Percentiles rank a stretch among this genome's conserved stretches.
Conservation (phyloP, 2,113 vertebrate genomes). For the Archilochus colubris region DNA sequence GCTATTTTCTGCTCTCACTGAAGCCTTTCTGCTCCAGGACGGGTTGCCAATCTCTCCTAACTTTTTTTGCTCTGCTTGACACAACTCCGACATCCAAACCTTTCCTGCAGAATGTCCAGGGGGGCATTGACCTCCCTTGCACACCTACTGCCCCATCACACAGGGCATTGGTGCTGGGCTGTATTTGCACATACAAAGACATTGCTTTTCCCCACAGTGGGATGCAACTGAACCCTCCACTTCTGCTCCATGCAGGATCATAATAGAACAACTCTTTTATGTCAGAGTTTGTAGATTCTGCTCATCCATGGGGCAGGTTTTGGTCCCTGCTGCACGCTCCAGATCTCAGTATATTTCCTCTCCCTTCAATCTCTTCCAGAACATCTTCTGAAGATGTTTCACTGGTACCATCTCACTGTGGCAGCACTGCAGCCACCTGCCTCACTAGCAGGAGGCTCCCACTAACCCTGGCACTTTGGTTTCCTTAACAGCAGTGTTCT, state of each 20-base stretch:
- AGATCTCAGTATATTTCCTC: rapidly evolving
- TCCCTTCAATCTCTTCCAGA: neutral
- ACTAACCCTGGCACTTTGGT: neutral
- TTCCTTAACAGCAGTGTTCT: neutral
- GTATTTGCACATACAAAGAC: rapidly evolving
- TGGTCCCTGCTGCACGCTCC: rapidly evolving
- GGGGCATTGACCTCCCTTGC: neutral
- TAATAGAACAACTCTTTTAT: neutral
- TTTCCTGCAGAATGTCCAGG: neutral
- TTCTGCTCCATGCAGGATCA: rapidly evolving
- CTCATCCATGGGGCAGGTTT: neutral
- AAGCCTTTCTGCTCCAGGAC: neutral
- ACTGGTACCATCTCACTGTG: rapidly evolving
- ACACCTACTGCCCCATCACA: neutral
- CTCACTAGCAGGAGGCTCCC: neutral
- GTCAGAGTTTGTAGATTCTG: rapidly evolving
- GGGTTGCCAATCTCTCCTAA: neutral
- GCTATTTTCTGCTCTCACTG: neutral
- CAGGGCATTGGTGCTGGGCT: rapidly evolving
- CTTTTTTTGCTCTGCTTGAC: neutral
- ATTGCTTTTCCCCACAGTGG: neutral
- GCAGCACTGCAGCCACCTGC: neutral
- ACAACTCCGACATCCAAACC: neutral
- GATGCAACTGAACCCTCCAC: neutral
- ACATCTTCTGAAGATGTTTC: neutral